These are phyloP conservation scores for Grus americana DNA, from an alignment of 2,113 vertebrate species.

Conservation along the genomic window DNA sequence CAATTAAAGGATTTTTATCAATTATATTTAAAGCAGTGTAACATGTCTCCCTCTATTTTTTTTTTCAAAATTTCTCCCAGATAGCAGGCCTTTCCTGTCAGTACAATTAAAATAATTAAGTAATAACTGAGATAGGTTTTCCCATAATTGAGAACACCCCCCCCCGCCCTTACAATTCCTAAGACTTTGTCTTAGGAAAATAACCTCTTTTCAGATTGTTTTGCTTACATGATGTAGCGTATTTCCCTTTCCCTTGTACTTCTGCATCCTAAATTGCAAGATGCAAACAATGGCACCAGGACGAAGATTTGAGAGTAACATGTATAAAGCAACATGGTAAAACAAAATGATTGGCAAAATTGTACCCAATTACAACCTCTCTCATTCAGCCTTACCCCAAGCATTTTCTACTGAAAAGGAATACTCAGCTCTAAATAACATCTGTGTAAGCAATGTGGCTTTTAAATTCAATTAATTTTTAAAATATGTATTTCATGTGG, in stretches of 20 bases:
- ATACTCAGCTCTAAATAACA: background rate
- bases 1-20: conserved; percentile 72
- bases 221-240: background rate
- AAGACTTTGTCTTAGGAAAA: background rate
- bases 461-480: background rate
- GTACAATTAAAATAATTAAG: background rate
- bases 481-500: background rate
- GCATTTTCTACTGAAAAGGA: background rate
- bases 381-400: background rate
- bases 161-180: background rate
- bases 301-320: background rate
- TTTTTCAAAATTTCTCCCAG: background rate
- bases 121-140: background rate
- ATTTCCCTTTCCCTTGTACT: background rate
- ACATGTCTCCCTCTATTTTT: background rate
- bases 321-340: background rate
- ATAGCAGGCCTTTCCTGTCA: background rate
- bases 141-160: background rate
- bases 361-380: background rate
- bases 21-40: conserved; percentile 57
- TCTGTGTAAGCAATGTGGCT: background rate
- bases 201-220: background rate
- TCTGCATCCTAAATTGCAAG: background rate
- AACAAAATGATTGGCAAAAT: background rate
- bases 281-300: background rate